Base-by-base conservation (phyloP, 2,113 vertebrate species). In the Pelecanus crispus region DNA sequence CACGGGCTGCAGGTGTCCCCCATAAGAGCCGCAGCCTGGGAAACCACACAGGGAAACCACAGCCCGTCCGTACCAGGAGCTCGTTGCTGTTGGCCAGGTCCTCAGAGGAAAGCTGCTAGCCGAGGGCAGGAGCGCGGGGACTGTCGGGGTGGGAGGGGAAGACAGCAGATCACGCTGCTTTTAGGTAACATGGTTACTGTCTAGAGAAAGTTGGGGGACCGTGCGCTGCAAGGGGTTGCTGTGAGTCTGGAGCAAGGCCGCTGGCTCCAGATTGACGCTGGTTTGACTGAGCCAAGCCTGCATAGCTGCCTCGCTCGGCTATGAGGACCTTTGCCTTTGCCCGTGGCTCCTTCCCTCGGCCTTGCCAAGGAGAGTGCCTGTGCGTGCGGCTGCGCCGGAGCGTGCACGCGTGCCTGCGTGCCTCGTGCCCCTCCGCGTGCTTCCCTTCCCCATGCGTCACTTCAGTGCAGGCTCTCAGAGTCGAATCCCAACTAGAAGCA, bases 221-320 rank as follows among this genome's bases (percentile, higher is more conserved):
- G 7, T 36, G 73, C 53, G 3, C 52, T 81, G 63, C 18, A 44
- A 58, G 81, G 61, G 72, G 55, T 20, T 82, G 42, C 74, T n/a
- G 11, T 31, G 66, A 66, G 31, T 52, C 72, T 25, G 40, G 65
- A 58, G 58, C 9, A 13, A 62, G 79, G 58, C 63, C 2, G 4
- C 55, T 31, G 55, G 44, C 81, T 73, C 61, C 50, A 20, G 9
- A 1, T 4, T 26, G 25, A 17, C 0, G 0, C 65, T 40, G 70
- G 6, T 63, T 42, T 71, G 80, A 61, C 65, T 56, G 82, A 94
- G 92, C 86, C 91, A 71, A n/a, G 32, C 42, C 61, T 50, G 59
- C 85, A 34, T 20, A 40, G 71, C 80, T 83, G 86, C 59, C 63
- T 70, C 4, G 1, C 50, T 59, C 4, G 28, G 71, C 94, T 65